Evolutionary conservation across 1,140 invertebrate species (phyloP), one percentile per base, ranked within the genome.

Genomic region (Cotesia typhae): DNA sequence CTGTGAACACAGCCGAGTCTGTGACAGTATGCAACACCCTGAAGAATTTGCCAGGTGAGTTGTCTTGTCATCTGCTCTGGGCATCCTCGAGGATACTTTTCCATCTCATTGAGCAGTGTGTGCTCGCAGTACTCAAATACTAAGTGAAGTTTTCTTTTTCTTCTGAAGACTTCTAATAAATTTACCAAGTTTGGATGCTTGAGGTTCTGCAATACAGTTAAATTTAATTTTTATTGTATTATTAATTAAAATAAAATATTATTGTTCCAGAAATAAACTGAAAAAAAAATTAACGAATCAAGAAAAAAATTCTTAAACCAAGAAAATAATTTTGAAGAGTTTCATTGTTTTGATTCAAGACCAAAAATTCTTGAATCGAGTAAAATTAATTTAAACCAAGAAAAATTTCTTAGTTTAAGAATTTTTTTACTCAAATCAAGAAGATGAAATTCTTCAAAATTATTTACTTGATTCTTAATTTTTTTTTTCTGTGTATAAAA

Each of bases 101-200:
- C 98, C 80, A 99, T 89, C 82, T 99, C 97, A 80, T 98, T 95
- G 4, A 99, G 89, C 52, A 99, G 94, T 0, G 98, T 99, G 81
- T 96, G 92, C 79, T 99, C 98, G 83, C 98, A 99, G 87, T 94
- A 99, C 86, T 99, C 98, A 86, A 99, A 99, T 3, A 99, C 98
- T 55, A 99, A 88, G 88, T 99, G 98, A 6, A 99, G 89, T 81
- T 98, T 95, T 72, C 96, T 91, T 88, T 99, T 99, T 61, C 97
- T 89, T 76, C 98, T 92, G 84, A 99, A 99, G 28, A 99, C 98
- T 89, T 99, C 98, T 76, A 99, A 91, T 41, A 99, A 88, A 83
- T 98, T 99, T 1, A 99, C 96, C 75, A 99, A 86, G 85, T 99
- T 99, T 7, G 96, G 96, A 88, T 99, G 98, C 85, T 99, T 99